Evolutionary conservation across 2,797 vertebrate species (phyloP).

Genomic region (Hoplostethus atlanticus): DNA sequence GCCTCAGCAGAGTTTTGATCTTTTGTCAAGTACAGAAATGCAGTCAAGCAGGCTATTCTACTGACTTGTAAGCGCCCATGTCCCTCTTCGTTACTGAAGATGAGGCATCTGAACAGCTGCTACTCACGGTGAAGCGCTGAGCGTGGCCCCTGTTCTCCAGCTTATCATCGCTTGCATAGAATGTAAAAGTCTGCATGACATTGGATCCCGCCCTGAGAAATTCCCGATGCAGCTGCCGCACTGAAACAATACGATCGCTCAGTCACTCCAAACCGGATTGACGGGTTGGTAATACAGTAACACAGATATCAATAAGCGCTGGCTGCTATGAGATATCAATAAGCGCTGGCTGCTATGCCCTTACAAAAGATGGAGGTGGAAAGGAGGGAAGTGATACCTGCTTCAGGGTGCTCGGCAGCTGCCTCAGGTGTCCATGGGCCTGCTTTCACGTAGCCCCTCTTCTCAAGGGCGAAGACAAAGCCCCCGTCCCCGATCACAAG

Average conservation of each 20-base stretch:
- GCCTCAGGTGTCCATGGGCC: slow-evolving; percentile 99
- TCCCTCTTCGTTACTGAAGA: background rate
- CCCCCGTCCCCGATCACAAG: slow-evolving; percentile 96
- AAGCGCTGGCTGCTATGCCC: too few species aligned
- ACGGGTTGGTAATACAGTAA: background rate
- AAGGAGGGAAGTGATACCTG: slow-evolving; percentile 74
- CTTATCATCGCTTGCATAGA: slow-evolving; percentile 98
- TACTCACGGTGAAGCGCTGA: slow-evolving; percentile 82
- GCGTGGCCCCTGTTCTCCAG: slow-evolving; percentile 94
- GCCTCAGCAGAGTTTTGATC: too few species aligned
- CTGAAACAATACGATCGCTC: slow-evolving; percentile 71
- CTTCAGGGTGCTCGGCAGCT: slow-evolving; percentile 92
- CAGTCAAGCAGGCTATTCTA: slow-evolving; percentile 2
- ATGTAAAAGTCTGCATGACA: slow-evolving; percentile 97
- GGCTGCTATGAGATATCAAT: too few species aligned
- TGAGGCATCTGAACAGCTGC: slow-evolving; percentile 39
- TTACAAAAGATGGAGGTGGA: too few species aligned
- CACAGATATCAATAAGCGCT: too few species aligned
- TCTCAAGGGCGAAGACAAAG: slow-evolving; percentile 96
- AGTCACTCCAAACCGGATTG: background rate
- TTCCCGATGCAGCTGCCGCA: slow-evolving; percentile 96
- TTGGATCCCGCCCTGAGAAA: slow-evolving; percentile 95
- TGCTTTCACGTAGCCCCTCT: slow-evolving; percentile 96
- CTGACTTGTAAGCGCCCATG: too few species aligned
- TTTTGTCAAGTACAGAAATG: background rate